Base-by-base conservation (phyloP, 2,797 vertebrate genomes). In the Merluccius polli region DNA sequence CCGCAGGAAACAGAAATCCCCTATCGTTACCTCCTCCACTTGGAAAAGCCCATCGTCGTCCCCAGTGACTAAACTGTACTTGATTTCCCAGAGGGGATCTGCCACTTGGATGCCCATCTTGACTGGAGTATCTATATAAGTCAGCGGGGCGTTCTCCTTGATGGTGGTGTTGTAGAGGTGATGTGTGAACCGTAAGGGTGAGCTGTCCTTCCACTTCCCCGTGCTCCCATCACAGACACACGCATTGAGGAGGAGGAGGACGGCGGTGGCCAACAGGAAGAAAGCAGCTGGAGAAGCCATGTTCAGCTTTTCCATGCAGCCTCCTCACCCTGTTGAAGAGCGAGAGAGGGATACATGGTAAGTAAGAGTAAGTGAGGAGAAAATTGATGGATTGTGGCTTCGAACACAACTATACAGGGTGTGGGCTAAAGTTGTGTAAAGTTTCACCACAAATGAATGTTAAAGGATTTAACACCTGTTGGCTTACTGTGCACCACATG, bases 1-100 rank as follows among this genome's bases (percentile, higher is more conserved):
- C 82, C 96, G 93, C 78, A 99, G 91, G 83, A 99, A 98, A 85
- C 95, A 96, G 88, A 99, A 99, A 91, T 98, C 95, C n/a, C 98
- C 97, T 0, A 98, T 89, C 35, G 90, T 85, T 0, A 95, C 78
- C 6, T 95, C 93, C 73, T 98, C 97, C 0, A 94, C 94, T 90
- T 95, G 95, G 84, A 98, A 99, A 76, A 98, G 88, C 1, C 89
- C 89, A 0, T 91, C 93, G 0, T 84, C 94, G 3, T 99, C 96
- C 4, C 97, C 97, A 0, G 95, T 95, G 71, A 95, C 92, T 2
- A 99, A 89, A 69, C 87, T 90, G 84, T 96, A 99, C 65, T 90
- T 92, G 84, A 98, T 94, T 30, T 94, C 88, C 96, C 95, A 96
- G 48, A 92, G 86, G 0, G 89, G 81, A 4, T 96, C 91, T 0